phyloP scores from a whole-genome alignment of 2,113 vertebrate genomes.

The Lophotis ruficrista region DNA sequence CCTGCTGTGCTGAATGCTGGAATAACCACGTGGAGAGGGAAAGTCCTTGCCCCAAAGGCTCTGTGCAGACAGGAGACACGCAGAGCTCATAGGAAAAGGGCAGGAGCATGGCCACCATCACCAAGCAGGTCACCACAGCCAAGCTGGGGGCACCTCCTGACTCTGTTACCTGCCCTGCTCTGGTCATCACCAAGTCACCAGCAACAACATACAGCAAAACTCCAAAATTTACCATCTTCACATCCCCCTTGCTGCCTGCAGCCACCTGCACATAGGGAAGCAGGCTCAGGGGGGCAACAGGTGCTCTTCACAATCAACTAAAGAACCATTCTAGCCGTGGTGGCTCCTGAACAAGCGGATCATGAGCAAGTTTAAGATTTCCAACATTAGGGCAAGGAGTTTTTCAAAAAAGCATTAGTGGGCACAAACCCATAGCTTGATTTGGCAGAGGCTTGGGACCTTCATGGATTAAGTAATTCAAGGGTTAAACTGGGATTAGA shows the following conservation, averaged over 20 bases:
- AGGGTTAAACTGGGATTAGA: not conserved
- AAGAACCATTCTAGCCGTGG: not conserved
- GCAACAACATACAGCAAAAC: not conserved
- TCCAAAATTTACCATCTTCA: not conserved
- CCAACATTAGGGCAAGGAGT: not conserved
- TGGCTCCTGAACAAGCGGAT: not conserved
- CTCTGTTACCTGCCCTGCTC: not conserved
- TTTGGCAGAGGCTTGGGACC: not conserved
- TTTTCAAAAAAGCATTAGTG: not conserved
- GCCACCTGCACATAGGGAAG: fast-evolving
- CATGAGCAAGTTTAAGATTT: not conserved
- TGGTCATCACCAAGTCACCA: not conserved
- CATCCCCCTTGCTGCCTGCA: not conserved
- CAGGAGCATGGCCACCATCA: fast-evolving
- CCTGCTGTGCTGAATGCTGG: not conserved
- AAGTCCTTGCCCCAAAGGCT: not conserved
- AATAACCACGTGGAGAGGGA: not conserved
- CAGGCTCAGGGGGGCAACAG: fast-evolving
- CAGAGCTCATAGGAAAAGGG: not conserved
- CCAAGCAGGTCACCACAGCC: not conserved
- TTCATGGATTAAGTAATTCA: not conserved
- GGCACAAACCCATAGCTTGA: not conserved
- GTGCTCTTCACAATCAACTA: not conserved
- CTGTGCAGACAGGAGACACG: not conserved
- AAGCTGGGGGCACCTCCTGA: not conserved